Evolutionary conservation across 2,888 invertebrate species (phyloP), one percentile per base, ranked within the genome.

Genomic region (Trichogramma evanescens): DNA sequence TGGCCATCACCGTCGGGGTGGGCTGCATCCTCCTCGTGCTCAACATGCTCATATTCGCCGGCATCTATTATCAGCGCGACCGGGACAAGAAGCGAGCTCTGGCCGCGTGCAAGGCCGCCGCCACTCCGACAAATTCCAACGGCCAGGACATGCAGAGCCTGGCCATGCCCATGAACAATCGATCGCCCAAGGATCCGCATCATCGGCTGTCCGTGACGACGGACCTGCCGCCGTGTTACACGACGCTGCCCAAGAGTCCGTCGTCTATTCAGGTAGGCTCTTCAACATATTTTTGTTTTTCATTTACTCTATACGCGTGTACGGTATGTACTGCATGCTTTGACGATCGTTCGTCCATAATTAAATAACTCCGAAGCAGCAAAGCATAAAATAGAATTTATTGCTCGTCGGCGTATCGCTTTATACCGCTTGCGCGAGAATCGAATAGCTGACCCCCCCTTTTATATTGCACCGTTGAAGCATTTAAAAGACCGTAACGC

Each of bases 21-120:
- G 89, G 88, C 9, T 88, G 88, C 73, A 84, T 88, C 66, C 82
- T 89, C 41, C 78, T 89, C 38, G 83, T 88, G 2, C 81, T 89
- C 39, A 88, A 89, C 75, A 85, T 88, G 80, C 78, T 89, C 61
- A 89, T 89, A 66, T 89, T 89, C 71, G 89, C 89, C 2, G 89
- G 89, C 3, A 88, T 88, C 69, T 89, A 88, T 74, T 84, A 88
- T 67, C 88, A 88, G 72, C 78, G 88, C n/a, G 85, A 85, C 44
- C 80, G 86, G 2, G 82, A 86, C 59, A 77, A 76, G 61, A 74
- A 78, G 61, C 68, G 73, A 44, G 74, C 73, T 6, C 72, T 70
- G 6, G 73, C 72, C 69, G 72, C 72, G 43, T 74, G 72, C 57
- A 66, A 66, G 46, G 68, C 72, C 50, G 72, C 71, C 9, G 71